Evolutionary conservation across 2,888 invertebrate genomes (phyloP).

Genomic region (Chaetogeoica ovagalla): DNA sequence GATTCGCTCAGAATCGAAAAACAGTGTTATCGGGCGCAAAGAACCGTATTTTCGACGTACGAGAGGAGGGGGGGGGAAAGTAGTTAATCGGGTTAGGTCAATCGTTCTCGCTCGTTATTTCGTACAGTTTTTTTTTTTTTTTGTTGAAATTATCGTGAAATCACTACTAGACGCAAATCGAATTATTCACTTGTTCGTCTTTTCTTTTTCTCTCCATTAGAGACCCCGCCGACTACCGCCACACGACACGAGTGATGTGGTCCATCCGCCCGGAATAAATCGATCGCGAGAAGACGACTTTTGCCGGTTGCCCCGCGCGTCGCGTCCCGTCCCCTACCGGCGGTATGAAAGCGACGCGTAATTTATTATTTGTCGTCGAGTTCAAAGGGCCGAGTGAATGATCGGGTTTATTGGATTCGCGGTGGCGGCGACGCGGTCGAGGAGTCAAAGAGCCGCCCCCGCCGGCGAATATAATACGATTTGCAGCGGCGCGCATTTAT

Average conservation of each 20-base stretch:
- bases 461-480: conserved; percentile 28
- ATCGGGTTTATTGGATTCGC: conserved; percentile 48
- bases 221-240: not conserved
- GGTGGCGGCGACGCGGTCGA: conserved; percentile 15
- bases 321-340: not conserved
- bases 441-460: conserved; percentile 41
- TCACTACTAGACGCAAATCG: too few species aligned
- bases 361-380: conserved; percentile 43
- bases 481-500: not conserved
- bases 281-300: conserved; percentile 10
- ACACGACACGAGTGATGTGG: conserved; percentile 8
- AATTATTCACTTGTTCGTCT: too few species aligned
- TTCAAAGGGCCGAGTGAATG: conserved; percentile 42
- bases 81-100: too few species aligned
- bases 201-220: too few species aligned
- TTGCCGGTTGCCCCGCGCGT: not conserved
- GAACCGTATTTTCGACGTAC: too few species aligned
- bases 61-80: too few species aligned
- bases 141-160: too few species aligned
- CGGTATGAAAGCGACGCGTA: conserved; percentile 8
- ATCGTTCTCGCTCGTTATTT: too few species aligned
- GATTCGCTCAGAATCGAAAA: too few species aligned
- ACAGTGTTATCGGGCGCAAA: too few species aligned
- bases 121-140: too few species aligned
- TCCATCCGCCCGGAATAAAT: conserved; percentile 46